phyloP scores from a whole-genome alignment of 2,888 invertebrate species.

The Barypeithes pellucidus region DNA sequence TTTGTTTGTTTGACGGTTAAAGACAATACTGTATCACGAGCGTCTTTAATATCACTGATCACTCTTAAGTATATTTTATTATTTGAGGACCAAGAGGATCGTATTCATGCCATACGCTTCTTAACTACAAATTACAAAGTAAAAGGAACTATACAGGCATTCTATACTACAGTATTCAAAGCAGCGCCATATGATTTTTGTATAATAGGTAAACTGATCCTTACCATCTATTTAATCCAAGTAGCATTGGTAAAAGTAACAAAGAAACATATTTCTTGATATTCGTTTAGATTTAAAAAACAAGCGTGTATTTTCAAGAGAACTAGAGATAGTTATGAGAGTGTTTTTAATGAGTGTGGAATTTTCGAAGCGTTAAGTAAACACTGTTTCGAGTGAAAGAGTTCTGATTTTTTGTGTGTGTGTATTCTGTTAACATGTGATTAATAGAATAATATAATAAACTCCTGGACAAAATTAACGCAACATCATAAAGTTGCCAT shows the following conservation, averaged over 20 bases:
- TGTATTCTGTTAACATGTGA: slow-evolving; percentile 12
- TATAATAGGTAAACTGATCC: slow-evolving; percentile 67
- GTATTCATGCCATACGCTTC: slow-evolving; percentile 38
- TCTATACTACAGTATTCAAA: slow-evolving; percentile 60
- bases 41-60: too few species aligned
- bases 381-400: background rate
- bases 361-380: background rate
- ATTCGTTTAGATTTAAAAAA: slow-evolving; percentile 39
- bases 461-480: too few species aligned
- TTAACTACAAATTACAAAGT: slow-evolving; percentile 46
- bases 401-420: slow-evolving; percentile 25
- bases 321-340: slow-evolving; percentile 8
- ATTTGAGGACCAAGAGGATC: slow-evolving; percentile 11
- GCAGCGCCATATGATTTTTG: slow-evolving; percentile 53
- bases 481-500: too few species aligned
- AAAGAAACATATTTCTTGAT: slow-evolving; percentile 57
- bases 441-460: background rate
- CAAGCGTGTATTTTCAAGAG: slow-evolving; percentile 39
- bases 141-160: slow-evolving; percentile 60
- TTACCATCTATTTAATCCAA: slow-evolving; percentile 72
- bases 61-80: background rate
- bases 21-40: too few species aligned
- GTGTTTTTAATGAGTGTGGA: slow-evolving; percentile 30
- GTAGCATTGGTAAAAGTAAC: slow-evolving; percentile 68
- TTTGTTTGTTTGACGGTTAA: too few species aligned